Conservation (phyloP, 2,797 vertebrate genomes). For the Meriones psammophilus region DNA sequence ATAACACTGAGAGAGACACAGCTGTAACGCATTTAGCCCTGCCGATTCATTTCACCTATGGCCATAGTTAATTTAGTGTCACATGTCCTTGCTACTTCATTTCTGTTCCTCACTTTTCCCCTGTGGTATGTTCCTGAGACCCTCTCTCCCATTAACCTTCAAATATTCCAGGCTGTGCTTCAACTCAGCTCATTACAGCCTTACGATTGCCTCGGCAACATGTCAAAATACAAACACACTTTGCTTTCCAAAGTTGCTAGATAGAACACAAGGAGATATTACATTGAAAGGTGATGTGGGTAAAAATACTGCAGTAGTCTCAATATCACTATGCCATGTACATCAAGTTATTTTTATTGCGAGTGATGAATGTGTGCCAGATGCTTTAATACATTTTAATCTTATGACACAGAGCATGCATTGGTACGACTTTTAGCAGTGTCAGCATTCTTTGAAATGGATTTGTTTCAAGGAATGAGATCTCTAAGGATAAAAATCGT, state of each 20-base stretch:
- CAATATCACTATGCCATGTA: neutral
- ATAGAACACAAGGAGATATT: neutral
- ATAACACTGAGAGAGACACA: neutral
- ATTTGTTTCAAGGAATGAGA: neutral
- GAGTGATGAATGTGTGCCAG: conserved; percentile 28
- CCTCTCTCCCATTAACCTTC: conserved; percentile 41
- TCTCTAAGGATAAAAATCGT: neutral
- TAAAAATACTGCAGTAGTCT: neutral
- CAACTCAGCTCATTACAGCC: neutral
- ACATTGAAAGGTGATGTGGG: conserved; percentile 19
- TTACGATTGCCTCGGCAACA: conserved; percentile 25
- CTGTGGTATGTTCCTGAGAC: conserved; percentile 5
- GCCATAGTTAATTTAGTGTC: neutral
- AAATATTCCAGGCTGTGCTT: neutral
- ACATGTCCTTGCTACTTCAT: neutral
- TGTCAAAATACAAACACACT: neutral
- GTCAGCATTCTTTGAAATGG: neutral
- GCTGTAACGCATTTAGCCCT: neutral
- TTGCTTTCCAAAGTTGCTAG: neutral
- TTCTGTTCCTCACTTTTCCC: conserved; percentile 6
- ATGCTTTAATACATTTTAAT: conserved; percentile 20
- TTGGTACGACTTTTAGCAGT: neutral
- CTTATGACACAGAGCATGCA: neutral
- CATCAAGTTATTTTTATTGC: neutral
- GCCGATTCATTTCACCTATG: neutral